These are phyloP conservation scores for Astropecten irregularis DNA, from an alignment of 53 echinoderm and acorn worm species.

Conservation along the genomic window DNA sequence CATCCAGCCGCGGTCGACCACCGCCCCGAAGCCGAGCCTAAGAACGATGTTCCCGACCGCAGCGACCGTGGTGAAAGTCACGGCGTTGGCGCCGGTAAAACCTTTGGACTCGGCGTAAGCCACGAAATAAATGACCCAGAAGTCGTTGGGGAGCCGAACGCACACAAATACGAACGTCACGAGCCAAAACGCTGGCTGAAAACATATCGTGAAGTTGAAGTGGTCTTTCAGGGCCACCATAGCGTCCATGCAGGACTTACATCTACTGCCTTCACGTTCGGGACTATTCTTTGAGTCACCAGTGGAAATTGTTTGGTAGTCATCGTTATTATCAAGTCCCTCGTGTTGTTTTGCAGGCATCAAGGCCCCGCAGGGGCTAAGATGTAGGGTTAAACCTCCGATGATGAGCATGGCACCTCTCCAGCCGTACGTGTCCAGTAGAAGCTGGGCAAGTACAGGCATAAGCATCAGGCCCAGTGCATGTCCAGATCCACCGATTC, in stretches of 20 bases:
- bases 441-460: not conserved
- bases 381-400: not conserved
- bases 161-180: not conserved
- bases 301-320: not conserved
- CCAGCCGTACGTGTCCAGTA: conserved; percentile 1
- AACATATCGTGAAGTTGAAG: not conserved
- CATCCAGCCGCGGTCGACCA: not conserved
- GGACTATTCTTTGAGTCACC: too few species aligned
- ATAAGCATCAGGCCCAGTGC: not conserved
- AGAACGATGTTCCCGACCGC: not conserved
- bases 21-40: not conserved
- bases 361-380: not conserved
- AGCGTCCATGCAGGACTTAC: not conserved
- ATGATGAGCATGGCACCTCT: not conserved
- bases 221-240: not conserved
- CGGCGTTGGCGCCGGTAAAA: not conserved
- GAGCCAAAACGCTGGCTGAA: not conserved
- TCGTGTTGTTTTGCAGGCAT: not conserved
- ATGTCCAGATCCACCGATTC: not conserved
- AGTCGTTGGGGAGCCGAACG: not conserved
- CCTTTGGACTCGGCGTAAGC: not conserved
- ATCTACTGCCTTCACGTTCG: too few species aligned
- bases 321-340: not conserved
- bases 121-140: conserved; percentile 1
- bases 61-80: not conserved